A percentile compares a stretch with the other conserved stretches of the same genome.
Evolutionary conservation across 1,140 invertebrate genomes (phyloP).

Genomic region (Thalassaphorura encarpata): DNA sequence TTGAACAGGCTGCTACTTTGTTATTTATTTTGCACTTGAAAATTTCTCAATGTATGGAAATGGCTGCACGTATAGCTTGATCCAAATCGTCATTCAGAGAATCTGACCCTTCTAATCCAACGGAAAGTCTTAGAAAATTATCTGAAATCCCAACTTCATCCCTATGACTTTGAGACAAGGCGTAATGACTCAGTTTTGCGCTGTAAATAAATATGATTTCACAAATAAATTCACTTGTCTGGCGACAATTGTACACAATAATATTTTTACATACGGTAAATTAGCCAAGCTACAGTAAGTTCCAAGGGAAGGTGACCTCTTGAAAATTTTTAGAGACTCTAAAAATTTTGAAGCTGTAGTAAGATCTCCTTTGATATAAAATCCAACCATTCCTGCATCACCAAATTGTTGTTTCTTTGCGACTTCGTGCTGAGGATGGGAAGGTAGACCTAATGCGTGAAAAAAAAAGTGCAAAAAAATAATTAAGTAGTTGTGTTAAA

Average conservation of each 20-base stretch:
- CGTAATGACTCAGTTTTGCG: slow-evolving; percentile 27
- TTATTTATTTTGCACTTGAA: neutral
- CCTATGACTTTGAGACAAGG: slow-evolving; percentile 22
- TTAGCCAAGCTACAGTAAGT: slow-evolving; percentile 26
- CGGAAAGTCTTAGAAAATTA: slow-evolving; percentile 76
- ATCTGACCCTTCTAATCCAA: slow-evolving; percentile 77
- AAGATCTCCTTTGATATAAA: slow-evolving; percentile 47
- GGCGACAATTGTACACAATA: neutral
- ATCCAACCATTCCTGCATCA: slow-evolving; percentile 51
- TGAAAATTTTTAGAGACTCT: slow-evolving; percentile 22
- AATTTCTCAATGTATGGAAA: too few relatives aligned
- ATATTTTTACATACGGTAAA: slow-evolving; percentile 19
- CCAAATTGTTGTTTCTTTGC: slow-evolving; percentile 49
- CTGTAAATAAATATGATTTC: slow-evolving; percentile 7
- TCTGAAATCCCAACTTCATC: slow-evolving; percentile 69
- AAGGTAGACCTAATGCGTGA: too few relatives aligned
- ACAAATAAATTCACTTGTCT: neutral
- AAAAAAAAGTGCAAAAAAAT: slow-evolving; percentile 39
- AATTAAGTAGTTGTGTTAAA: neutral
- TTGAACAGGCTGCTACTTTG: neutral
- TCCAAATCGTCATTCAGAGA: slow-evolving; percentile 81
- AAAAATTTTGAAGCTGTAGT: slow-evolving; percentile 44
- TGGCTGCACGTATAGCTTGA: slow-evolving; percentile 48
- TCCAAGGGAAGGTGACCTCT: slow-evolving; percentile 25
- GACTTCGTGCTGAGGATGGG: slow-evolving; percentile 54